phyloP scores from a whole-genome alignment of 2,888 invertebrate species.

The Pseudococcus jackbeardsleyi region DNA sequence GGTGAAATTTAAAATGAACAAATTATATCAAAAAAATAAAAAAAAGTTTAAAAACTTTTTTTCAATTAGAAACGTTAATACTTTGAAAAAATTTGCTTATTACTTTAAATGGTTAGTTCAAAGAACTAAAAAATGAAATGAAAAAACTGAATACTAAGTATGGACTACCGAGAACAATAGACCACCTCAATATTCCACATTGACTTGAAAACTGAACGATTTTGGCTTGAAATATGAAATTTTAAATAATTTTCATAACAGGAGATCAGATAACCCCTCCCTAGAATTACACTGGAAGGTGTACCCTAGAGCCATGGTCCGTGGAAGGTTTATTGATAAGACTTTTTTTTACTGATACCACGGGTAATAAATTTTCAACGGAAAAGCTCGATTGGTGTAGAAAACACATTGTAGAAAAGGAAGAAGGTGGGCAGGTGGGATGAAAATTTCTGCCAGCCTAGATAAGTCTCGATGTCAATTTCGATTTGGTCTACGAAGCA shows the following conservation, averaged over 20 bases:
- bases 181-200: conserved; percentile 39
- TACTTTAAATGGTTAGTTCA: neutral
- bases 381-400: conserved; percentile 37
- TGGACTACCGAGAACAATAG: neutral
- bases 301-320: conserved; percentile 45
- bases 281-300: conserved; percentile 33
- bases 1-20: neutral
- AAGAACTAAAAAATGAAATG: neutral
- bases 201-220: conserved; percentile 12
- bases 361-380: conserved; percentile 52
- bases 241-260: conserved; percentile 51
- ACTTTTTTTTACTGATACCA: conserved; percentile 44
- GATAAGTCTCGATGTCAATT: neutral
- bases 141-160: neutral
- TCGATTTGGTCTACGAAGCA: neutral
- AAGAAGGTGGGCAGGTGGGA: neutral
- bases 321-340: conserved; percentile 53
- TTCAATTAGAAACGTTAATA: neutral
- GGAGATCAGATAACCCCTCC: conserved; percentile 46
- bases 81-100: neutral
- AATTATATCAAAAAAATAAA: neutral
- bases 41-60: neutral
- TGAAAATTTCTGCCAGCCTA: neutral
- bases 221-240: conserved; percentile 38
- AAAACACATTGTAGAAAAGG: conserved; percentile 18